These are phyloP conservation scores for Bugulina stolonifera DNA, from an alignment of 2,888 invertebrate genomes.

Conservation along the genomic window DNA sequence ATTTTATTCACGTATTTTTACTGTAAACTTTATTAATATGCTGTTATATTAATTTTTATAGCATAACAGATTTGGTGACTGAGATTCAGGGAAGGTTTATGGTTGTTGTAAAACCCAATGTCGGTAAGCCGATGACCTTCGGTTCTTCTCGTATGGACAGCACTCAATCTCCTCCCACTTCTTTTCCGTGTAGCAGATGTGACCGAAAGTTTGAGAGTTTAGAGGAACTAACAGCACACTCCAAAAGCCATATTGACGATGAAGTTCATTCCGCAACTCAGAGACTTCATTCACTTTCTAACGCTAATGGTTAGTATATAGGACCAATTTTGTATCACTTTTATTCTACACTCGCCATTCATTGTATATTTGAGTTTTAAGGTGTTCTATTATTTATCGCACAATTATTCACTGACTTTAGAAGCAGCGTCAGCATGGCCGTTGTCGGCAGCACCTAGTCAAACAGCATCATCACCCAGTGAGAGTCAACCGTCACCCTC, in stretches of 20 bases:
- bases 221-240: slow-evolving; percentile 1
- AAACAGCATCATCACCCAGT: background rate
- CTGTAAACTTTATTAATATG: no score
- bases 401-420: no score
- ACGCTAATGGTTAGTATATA: background rate
- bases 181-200: slow-evolving; percentile 1
- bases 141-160: background rate
- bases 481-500: background rate
- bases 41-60: no score
- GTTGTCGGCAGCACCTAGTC: background rate
- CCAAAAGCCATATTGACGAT: slow-evolving; percentile 6
- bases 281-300: slow-evolving; percentile 12
- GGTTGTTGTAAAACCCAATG: background rate
- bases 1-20: no score
- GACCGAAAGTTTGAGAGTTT: background rate
- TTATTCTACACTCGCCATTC: no score
- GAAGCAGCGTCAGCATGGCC: background rate
- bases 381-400: no score
- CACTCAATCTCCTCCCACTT: background rate
- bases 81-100: slow-evolving; percentile 14
- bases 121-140: slow-evolving; percentile 18
- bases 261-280: slow-evolving; percentile 12
- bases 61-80: slow-evolving; percentile 11
- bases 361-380: no score
- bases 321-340: no score